These are phyloP conservation scores for Chloropsis hardwickii DNA, from an alignment of 2,113 vertebrate genomes.

Conservation along the genomic window DNA sequence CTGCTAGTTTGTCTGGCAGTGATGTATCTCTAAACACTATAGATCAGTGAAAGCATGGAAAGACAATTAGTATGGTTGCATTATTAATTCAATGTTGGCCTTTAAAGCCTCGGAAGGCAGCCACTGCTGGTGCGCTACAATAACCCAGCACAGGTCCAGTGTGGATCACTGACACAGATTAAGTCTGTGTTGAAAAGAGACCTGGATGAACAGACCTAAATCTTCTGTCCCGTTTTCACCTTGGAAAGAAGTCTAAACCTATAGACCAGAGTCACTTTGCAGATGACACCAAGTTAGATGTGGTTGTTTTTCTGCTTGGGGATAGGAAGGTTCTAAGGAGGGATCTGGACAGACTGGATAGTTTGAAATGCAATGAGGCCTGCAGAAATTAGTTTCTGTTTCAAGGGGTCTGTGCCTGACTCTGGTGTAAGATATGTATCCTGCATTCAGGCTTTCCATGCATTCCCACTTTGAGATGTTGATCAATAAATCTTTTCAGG, in stretches of 20 bases:
- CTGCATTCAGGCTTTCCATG: background rate
- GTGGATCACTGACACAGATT: background rate
- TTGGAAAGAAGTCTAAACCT: background rate
- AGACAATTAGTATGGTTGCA: background rate
- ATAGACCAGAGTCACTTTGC: background rate
- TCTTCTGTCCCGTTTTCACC: background rate
- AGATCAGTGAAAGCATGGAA: background rate
- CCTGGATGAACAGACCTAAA: background rate
- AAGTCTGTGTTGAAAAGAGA: background rate
- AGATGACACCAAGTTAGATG: rapidly evolving
- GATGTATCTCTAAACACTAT: background rate
- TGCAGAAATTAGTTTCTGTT: background rate
- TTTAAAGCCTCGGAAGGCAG: background rate
- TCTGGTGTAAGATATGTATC: background rate
- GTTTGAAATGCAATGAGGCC: background rate
- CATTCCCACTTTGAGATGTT: rapidly evolving
- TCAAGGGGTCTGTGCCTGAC: background rate
- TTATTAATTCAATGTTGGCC: background rate
- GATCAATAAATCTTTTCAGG: background rate
- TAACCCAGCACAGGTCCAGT: background rate
- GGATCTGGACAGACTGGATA: background rate
- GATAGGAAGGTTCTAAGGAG: background rate
- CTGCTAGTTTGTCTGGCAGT: background rate
- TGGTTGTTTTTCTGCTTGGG: background rate
- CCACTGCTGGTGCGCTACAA: background rate